These are phyloP conservation scores for Episyrphus balteatus DNA, from an alignment of 1,140 invertebrate genomes.

Conservation along the genomic window DNA sequence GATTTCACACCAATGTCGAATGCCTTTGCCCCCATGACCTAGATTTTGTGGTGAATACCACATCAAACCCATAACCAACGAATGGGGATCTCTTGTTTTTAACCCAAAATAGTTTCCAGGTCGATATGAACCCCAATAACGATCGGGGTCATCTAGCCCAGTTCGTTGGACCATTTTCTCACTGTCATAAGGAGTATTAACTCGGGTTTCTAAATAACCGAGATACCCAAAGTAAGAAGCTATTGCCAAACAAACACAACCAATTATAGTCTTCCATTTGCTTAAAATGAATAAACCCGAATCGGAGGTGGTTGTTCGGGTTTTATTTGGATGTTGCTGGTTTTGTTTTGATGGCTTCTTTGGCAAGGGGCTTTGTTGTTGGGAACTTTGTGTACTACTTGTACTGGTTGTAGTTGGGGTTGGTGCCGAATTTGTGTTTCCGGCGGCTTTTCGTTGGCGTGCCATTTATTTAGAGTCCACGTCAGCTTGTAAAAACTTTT, in stretches of 20 bases:
- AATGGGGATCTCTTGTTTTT: conserved; percentile 77
- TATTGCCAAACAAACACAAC: conserved; percentile 39
- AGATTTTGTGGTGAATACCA: conserved; percentile 78
- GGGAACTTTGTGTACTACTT: no score
- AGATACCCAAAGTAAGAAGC: conserved; percentile 64
- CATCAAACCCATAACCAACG: conserved; percentile 87
- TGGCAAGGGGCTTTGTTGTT: no score
- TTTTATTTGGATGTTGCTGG: no score
- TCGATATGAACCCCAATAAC: conserved; percentile 89
- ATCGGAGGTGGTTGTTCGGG: no score
- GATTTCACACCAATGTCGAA: conserved; percentile 90
- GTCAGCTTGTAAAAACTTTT: no score
- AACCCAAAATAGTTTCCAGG: conserved; percentile 82
- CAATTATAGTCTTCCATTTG: conserved; percentile 31
- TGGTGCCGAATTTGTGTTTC: no score
- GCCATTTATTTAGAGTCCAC: no score
- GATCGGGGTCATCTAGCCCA: conserved; percentile 60
- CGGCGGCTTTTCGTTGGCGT: no score
- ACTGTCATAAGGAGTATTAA: conserved; percentile 71
- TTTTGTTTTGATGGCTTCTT: no score
- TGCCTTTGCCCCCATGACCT: conserved; percentile 52
- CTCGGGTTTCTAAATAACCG: conserved; percentile 74
- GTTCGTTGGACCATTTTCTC: conserved; percentile 49
- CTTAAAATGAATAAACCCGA: conserved; percentile 14
- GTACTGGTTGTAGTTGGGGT: no score